Conservation (phyloP, 1,140 invertebrate genomes). For the Drosophila ohnishii region DNA sequence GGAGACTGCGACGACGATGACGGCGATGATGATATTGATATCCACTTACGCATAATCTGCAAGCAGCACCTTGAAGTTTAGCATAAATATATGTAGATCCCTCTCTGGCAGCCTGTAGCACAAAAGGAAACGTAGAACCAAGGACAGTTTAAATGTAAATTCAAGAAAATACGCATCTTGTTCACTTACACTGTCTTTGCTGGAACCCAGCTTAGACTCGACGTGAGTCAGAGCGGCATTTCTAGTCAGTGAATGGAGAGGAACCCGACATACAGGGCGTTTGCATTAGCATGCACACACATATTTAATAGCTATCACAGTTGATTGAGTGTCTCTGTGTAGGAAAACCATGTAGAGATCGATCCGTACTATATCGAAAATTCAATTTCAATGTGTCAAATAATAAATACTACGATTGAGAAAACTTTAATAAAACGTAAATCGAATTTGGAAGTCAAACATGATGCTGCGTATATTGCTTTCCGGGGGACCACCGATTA, state of each 20-base stretch:
- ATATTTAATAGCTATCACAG: conserved; percentile 49
- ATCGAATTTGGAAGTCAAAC: conserved; percentile 55
- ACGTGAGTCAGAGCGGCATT: conserved; percentile 25
- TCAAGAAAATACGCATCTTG: background rate
- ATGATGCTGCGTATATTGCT: background rate
- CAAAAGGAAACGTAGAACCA: conserved; percentile 20
- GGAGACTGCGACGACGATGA: conserved; percentile 9
- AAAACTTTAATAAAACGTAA: conserved; percentile 65
- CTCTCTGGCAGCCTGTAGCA: conserved; percentile 42
- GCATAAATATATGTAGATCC: conserved; percentile 57
- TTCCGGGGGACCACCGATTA: background rate
- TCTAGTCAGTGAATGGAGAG: conserved; percentile 48
- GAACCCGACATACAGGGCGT: conserved; percentile 32
- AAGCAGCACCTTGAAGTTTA: conserved; percentile 59
- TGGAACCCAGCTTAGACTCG: conserved; percentile 1
- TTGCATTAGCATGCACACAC: conserved; percentile 43
- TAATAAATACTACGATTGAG: conserved; percentile 61
- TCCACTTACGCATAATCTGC: conserved; percentile 68
- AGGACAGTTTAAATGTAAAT: background rate
- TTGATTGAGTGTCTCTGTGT: conserved; percentile 70
- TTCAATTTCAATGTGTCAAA: conserved; percentile 81
- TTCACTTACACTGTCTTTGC: background rate
- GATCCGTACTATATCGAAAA: conserved; percentile 52
- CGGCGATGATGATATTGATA: conserved; percentile 48
- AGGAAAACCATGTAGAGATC: conserved; percentile 30